A percentile compares a stretch with the other conserved stretches of the same genome.
Conservation (phyloP, 1,140 invertebrate genomes). For the Orchesella cincta region DNA sequence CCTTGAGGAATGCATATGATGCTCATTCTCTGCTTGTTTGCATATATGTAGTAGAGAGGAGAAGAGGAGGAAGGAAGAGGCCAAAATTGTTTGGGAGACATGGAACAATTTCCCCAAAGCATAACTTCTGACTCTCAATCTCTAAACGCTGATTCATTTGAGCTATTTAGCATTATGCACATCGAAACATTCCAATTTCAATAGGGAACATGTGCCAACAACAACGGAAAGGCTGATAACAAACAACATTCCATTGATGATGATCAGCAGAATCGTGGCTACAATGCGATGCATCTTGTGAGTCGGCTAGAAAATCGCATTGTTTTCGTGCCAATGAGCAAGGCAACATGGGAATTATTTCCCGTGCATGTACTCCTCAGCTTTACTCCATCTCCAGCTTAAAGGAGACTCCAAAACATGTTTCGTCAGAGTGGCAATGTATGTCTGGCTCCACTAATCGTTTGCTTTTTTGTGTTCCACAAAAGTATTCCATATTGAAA, state of each 20-base stretch:
- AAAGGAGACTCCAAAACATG: no score
- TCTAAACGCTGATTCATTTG: background rate
- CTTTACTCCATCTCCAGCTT: background rate
- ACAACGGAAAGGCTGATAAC: no score
- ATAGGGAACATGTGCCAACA: background rate
- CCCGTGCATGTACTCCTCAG: background rate
- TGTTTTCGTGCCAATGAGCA: slow-evolving; percentile 14
- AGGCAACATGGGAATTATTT: slow-evolving; percentile 9
- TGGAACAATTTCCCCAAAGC: no score
- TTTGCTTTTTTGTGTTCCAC: no score
- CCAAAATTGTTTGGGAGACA: no score
- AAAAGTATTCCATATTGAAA: no score
- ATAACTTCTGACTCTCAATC: background rate
- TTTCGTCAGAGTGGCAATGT: no score
- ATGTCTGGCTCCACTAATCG: no score
- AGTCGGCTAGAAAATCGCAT: background rate
- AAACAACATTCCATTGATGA: no score
- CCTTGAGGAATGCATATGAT: background rate
- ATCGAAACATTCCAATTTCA: no score
- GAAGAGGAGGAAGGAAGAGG: background rate
- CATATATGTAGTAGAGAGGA: background rate
- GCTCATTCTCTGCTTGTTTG: background rate
- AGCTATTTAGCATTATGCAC: background rate
- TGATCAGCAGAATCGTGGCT: no score
- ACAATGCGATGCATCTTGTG: no score